These are phyloP conservation scores for Tribolium freemani DNA, from an alignment of 2,888 invertebrate genomes.

Conservation along the genomic window DNA sequence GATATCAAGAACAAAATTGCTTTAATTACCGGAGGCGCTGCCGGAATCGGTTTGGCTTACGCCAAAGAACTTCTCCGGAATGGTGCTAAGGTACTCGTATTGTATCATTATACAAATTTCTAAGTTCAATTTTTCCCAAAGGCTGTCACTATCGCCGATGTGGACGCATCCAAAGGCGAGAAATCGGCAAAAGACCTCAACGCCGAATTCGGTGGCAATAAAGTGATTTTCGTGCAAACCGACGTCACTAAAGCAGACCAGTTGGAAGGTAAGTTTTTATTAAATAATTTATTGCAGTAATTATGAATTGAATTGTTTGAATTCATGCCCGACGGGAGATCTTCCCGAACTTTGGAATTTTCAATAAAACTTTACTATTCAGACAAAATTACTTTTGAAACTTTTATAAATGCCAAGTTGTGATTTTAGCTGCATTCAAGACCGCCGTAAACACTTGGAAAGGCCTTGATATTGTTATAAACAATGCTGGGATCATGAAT, in stretches of 20 bases:
- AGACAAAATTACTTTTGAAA: conserved; percentile 3
- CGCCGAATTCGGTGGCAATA: conserved; percentile 76
- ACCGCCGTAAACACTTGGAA: conserved; percentile 62
- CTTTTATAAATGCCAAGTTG: conserved; percentile 1
- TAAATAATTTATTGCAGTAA: not conserved
- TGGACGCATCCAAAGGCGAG: conserved; percentile 68
- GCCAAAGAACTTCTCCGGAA: conserved; percentile 68
- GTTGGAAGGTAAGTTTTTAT: conserved; percentile 74
- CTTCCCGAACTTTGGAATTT: not conserved
- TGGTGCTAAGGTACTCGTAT: conserved; percentile 62
- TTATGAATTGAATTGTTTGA: not conserved
- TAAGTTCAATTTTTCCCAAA: conserved; percentile 39
- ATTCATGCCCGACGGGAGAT: not conserved
- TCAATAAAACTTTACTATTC: not conserved
- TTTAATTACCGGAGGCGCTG: conserved; percentile 71
- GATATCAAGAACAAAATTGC: conserved; percentile 62
- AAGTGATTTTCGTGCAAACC: conserved; percentile 78
- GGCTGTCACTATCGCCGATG: conserved; percentile 61
- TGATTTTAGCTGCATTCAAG: conserved; percentile 66
- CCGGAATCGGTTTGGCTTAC: conserved; percentile 70
- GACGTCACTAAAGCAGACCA: conserved; percentile 82
- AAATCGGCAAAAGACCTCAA: conserved; percentile 74
- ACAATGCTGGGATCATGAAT: conserved; percentile 86
- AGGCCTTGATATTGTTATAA: conserved; percentile 72
- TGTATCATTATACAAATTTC: not conserved